Evolutionary conservation across 2,888 invertebrate species (phyloP).

Genomic region (Lasioglossum malachurum): DNA sequence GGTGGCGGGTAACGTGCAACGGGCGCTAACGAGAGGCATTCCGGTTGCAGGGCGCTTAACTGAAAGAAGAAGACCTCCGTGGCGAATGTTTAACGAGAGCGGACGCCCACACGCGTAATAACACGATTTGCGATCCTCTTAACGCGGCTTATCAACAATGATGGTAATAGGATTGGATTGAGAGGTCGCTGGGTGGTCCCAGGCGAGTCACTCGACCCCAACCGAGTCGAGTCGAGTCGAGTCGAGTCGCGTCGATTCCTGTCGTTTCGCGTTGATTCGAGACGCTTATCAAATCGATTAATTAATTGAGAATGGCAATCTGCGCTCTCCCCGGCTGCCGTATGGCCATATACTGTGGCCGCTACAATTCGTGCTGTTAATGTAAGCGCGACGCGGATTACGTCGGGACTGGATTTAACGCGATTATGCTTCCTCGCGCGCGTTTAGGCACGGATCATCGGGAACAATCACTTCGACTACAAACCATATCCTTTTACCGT

Average conservation of each 20-base stretch:
- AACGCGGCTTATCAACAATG: conserved; percentile 50
- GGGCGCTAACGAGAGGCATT: neutral
- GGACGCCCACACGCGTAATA: conserved; percentile 52
- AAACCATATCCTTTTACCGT: neutral
- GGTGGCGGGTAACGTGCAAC: neutral
- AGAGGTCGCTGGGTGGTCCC: conserved; percentile 28
- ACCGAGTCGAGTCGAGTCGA: neutral
- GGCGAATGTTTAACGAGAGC: conserved; percentile 48
- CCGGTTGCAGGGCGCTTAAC: neutral
- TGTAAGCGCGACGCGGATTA: neutral
- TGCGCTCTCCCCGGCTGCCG: too few species aligned
- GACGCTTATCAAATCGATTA: conserved; percentile 33
- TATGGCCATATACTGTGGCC: neutral
- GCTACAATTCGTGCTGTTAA: neutral
- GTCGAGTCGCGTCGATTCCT: neutral
- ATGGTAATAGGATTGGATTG: conserved; percentile 50
- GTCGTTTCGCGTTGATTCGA: neutral
- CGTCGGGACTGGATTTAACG: neutral
- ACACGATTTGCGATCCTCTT: conserved; percentile 59
- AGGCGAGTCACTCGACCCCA: neutral
- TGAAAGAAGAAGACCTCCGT: conserved; percentile 3
- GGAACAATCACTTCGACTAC: neutral
- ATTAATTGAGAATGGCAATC: conserved; percentile 23
- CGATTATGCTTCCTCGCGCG: neutral
- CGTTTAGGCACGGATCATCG: neutral